Evolutionary conservation across 2,888 invertebrate species (phyloP), one percentile per base, ranked within the genome.

Genomic region (Drosophila antonietae): DNA sequence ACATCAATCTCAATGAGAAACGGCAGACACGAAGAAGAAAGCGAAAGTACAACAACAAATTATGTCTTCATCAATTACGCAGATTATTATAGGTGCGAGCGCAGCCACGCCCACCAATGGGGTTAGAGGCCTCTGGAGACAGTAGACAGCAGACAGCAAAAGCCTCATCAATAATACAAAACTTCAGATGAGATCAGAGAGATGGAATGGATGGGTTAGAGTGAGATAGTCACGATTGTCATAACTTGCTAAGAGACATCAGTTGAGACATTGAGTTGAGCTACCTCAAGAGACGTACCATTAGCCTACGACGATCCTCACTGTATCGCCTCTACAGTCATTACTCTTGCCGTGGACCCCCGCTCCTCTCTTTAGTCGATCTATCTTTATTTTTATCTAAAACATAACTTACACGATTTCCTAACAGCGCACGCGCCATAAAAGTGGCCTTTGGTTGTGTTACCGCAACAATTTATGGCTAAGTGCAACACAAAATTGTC

Each of bases 401-500:
- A 10, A 68, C 72, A 86, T 83, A 76, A 83, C 76, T 79, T 66
- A 72, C 57, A 52, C 81, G 59, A 89, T 87, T 84, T 84, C 89
- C 84, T 83, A 81, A 88, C 89, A 68, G n/a, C 53, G 87, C 84
- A 78, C 82, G 79, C 76, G 73, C 76, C 80, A 61, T 59, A 86
- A 76, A 18, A 33, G 7, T 60, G 53, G 61, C 41, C 66, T 82
- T 68, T 53, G 69, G 55, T 52, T 41, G 73, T 67, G 51, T 68
- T 56, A 62, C 72, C 65, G 72, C 82, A 87, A 67, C 73, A 66
- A 81, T 77, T 83, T 81, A 73, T 81, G 53, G 81, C 68, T 67
- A 69, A 69, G 68, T 68, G 71, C 9, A 57, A 28, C 20, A 57
- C 64, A 59, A 78, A 75, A 80, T 69, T 85, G 88, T 80, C 83